Conservation (phyloP, 37 sponge, comb jelly and placozoan species). For the Amphimedon queenslandica region DNA sequence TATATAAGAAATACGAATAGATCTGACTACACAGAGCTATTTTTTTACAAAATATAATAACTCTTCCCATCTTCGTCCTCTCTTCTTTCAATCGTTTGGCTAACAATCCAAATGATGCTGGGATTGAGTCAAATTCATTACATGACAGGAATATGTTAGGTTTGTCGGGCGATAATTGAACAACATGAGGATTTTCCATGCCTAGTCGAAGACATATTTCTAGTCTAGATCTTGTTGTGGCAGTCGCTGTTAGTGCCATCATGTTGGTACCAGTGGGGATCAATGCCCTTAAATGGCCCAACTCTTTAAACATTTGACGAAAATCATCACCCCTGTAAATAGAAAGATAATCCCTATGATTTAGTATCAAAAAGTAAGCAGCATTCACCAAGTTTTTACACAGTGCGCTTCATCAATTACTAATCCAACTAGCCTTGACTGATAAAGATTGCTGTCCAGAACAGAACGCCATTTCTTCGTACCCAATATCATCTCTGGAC, state of each 20-base stretch:
- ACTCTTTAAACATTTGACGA: constrained; percentile 17
- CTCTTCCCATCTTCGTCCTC: background rate
- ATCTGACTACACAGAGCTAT: constrained; percentile 2
- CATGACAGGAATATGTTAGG: background rate
- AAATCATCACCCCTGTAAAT: constrained; percentile 19
- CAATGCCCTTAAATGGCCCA: constrained; percentile 15
- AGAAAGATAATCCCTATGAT: background rate
- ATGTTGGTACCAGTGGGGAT: constrained; percentile 8
- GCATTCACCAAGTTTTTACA: constrained; percentile 33
- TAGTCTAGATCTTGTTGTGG: background rate
- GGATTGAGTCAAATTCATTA: background rate
- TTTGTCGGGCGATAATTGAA: constrained; percentile 2
- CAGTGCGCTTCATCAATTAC: constrained; percentile 54
- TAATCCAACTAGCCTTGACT: constrained; percentile 9
- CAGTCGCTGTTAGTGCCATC: constrained; percentile 32
- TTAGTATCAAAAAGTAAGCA: background rate
- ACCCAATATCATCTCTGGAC: constrained; percentile 16
- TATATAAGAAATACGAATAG: constrained; percentile 5
- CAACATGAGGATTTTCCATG: background rate
- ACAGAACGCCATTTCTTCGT: constrained; percentile 11
- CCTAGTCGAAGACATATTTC: constrained; percentile 1
- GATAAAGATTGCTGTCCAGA: background rate
- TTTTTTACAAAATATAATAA: constrained; percentile 19
- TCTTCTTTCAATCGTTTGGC: background rate
- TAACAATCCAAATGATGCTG: background rate